Percentiles rank a stretch among this genome's conserved stretches.
Evolutionary conservation across 2,113 vertebrate species (phyloP).

Genomic region (Nothocercus julius): DNA sequence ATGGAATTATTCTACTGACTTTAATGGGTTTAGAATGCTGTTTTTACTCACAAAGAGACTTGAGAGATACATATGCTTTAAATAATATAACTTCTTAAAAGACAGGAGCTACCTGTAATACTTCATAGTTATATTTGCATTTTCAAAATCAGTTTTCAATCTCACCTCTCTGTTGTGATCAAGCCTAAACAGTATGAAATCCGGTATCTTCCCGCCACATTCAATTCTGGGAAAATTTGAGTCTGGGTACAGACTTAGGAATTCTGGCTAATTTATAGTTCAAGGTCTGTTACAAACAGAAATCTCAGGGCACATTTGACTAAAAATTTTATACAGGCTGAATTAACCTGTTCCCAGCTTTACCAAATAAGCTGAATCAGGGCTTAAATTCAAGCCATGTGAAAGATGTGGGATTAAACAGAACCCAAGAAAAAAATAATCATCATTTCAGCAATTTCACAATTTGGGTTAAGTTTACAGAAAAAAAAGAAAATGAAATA

Average conservation of each 20-base stretch:
- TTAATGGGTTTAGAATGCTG: background rate
- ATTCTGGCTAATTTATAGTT: background rate
- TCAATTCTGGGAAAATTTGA: background rate
- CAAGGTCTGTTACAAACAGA: background rate
- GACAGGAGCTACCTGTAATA: background rate
- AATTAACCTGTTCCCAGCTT: background rate
- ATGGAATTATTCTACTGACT: background rate
- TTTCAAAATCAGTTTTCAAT: background rate
- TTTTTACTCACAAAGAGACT: background rate
- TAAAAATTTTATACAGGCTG: background rate
- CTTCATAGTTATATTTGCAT: background rate
- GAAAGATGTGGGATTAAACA: background rate
- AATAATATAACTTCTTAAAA: background rate
- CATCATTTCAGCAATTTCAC: background rate
- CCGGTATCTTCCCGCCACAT: background rate
- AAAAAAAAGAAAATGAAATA: background rate
- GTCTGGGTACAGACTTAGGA: background rate
- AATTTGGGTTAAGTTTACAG: background rate
- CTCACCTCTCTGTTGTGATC: background rate
- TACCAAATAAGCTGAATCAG: background rate
- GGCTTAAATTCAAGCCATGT: background rate
- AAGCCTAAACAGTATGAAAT: background rate
- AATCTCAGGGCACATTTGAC: background rate
- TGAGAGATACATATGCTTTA: fast-evolving
- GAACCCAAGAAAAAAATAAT: background rate